phyloP scores from a whole-genome alignment of 2,797 vertebrate species.

The Platyrinchus mystaceus region DNA sequence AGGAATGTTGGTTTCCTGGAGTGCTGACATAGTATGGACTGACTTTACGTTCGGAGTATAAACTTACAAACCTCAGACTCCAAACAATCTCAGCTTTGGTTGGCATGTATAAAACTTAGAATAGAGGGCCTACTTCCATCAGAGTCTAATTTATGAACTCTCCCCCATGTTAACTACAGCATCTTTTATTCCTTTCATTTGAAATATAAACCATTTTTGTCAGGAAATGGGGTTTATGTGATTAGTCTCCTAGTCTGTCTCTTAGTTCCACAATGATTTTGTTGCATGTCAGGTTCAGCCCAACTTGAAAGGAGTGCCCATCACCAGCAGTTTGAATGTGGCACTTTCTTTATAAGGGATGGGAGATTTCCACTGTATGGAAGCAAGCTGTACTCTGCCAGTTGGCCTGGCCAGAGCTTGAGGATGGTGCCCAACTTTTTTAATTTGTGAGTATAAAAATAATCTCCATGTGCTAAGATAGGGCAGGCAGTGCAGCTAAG shows the following conservation, averaged over 20 bases:
- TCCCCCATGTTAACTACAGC: not conserved
- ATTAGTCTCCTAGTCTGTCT: not conserved
- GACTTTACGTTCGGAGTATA: not conserved
- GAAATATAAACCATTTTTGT: not conserved
- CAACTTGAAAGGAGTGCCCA: not conserved
- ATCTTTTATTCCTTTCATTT: not conserved
- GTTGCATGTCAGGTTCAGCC: not conserved
- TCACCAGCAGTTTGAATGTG: not conserved
- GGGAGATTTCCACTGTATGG: not conserved
- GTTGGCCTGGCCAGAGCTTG: not conserved
- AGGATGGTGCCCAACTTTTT: not conserved
- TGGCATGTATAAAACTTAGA: not conserved
- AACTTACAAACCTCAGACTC: not conserved
- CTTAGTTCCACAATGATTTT: not conserved
- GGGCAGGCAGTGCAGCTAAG: not conserved
- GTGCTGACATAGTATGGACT: not conserved
- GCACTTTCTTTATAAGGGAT: not conserved
- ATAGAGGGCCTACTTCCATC: not conserved
- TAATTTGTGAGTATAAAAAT: not conserved
- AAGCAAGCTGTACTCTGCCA: not conserved
- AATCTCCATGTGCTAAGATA: not conserved
- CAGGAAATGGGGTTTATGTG: not conserved
- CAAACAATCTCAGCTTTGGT: not conserved
- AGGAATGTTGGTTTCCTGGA: conserved; percentile 46
- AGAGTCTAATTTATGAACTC: not conserved